Conservation (phyloP, 2,797 vertebrate genomes). For the Caiman crocodilus region DNA sequence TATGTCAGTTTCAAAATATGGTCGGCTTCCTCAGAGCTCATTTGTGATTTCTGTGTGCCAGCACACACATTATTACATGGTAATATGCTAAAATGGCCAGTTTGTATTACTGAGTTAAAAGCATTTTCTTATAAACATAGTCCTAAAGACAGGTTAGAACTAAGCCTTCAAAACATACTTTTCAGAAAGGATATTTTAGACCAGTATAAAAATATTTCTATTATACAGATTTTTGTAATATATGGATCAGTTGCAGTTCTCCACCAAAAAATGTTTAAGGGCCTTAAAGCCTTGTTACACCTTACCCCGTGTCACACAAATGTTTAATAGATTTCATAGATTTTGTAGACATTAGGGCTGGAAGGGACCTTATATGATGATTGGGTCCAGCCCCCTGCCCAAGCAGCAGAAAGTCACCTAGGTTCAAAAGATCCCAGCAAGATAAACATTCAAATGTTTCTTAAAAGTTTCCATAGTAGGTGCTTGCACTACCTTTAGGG, state of each 20-base stretch:
- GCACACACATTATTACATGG: background rate
- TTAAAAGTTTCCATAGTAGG: too few species aligned
- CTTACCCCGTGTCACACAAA: too few species aligned
- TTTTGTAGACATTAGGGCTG: too few species aligned
- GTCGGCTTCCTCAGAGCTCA: background rate
- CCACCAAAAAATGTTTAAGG: background rate
- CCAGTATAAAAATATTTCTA: background rate
- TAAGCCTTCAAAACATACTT: background rate
- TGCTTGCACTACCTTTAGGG: too few species aligned
- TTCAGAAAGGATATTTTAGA: background rate
- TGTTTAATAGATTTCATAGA: too few species aligned
- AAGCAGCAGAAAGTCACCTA: too few species aligned
- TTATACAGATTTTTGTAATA: background rate
- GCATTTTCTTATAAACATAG: background rate
- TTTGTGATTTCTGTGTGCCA: background rate
- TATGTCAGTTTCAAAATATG: background rate
- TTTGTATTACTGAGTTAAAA: background rate
- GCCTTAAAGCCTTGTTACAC: too few species aligned
- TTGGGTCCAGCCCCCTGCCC: too few species aligned
- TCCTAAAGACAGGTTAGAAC: background rate
- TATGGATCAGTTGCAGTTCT: background rate
- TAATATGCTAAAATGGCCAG: background rate
- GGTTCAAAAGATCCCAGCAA: too few species aligned
- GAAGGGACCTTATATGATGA: too few species aligned
- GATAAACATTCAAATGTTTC: too few species aligned